Base-by-base conservation (phyloP, 2,888 invertebrate genomes). In the Lepidonotus clava region DNA sequence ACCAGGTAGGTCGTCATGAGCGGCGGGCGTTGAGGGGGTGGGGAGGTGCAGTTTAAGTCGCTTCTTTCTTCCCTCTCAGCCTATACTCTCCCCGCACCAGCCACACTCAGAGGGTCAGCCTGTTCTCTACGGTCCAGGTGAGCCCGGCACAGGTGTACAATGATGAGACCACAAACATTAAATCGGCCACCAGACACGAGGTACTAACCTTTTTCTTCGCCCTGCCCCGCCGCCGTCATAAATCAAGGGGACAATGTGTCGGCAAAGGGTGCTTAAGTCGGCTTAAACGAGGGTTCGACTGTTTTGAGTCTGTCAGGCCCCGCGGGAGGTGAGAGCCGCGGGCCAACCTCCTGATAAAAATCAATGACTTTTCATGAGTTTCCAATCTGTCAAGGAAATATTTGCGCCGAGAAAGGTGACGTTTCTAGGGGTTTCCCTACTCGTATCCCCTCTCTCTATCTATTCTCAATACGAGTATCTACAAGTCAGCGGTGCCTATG, bases 211-310 rank as follows among this genome's bases (percentile, higher is more conserved):
- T n/a, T 11, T n/a, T 56, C 56, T n/a, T 4, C 56, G 11, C 8
- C 56, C 56, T n/a, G n/a, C 56, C 56, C 56, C 56, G n/a, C 56
- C 61, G 28, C 61, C 61, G 11, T 28, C 61, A 61, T 61, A 61
- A 61, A 61, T 61, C 61, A 61, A 24, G 28, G 2, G 28, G n/a
- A 11, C 56, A 5, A 61, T 11, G 24, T 11, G 28, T 28, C 28
- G 28, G 53, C 18, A n/a, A 53, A 18, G 53, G 18, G 53, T 53
- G n/a, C n/a, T n/a, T n/a, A 53, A 53, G 53, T 53, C 53, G 53
- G 53, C 61, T 32, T 61, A 24, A 61, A 61, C 24, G 61, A 61
- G 61, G 28, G 28, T 24, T 61, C 28, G 1, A 61, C 61, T 61
- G 61, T 61, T 61, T 61, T 61, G 28, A 61, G 11, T 61, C 61